Percentiles rank a stretch among this genome's conserved stretches.
phyloP scores from a whole-genome alignment of 1,140 invertebrate species.

The Charaxes varanes region DNA sequence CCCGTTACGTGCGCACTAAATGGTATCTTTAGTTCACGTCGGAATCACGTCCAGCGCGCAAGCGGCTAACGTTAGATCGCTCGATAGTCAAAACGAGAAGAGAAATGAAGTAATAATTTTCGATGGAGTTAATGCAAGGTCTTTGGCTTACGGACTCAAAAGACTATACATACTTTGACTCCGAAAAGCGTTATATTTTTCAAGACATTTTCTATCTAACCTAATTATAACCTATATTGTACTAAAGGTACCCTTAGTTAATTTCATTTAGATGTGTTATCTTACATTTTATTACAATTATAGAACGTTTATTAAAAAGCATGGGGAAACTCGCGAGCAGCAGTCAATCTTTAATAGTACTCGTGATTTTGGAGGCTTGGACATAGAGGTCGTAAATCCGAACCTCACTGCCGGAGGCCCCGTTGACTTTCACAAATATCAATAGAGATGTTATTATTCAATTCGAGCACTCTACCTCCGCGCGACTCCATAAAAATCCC shows the following conservation, averaged over 20 bases:
- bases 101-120: conserved; percentile 51
- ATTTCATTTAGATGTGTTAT: too few relatives aligned
- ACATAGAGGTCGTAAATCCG: conserved; percentile 53
- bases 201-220: too few relatives aligned
- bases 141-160: conserved; percentile 37
- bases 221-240: too few relatives aligned
- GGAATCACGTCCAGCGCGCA: conserved; percentile 40
- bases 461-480: conserved; percentile 41
- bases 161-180: too few relatives aligned
- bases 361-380: conserved; percentile 48
- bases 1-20: conserved; percentile 42
- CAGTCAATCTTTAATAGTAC: conserved; percentile 58
- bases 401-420: conserved; percentile 41
- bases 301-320: too few relatives aligned
- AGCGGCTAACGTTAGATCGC: conserved; percentile 30
- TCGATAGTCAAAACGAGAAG: conserved; percentile 36
- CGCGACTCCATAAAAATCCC: conserved; percentile 45
- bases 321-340: too few relatives aligned
- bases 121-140: conserved; percentile 42
- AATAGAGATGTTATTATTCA: conserved; percentile 67
- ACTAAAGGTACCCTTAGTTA: too few relatives aligned
- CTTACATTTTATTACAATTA: too few relatives aligned
- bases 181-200: too few relatives aligned
- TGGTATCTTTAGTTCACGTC: conserved; percentile 58
- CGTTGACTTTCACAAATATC: conserved; percentile 57